Conservation (phyloP, 2,113 vertebrate species). For the Charina bottae region DNA sequence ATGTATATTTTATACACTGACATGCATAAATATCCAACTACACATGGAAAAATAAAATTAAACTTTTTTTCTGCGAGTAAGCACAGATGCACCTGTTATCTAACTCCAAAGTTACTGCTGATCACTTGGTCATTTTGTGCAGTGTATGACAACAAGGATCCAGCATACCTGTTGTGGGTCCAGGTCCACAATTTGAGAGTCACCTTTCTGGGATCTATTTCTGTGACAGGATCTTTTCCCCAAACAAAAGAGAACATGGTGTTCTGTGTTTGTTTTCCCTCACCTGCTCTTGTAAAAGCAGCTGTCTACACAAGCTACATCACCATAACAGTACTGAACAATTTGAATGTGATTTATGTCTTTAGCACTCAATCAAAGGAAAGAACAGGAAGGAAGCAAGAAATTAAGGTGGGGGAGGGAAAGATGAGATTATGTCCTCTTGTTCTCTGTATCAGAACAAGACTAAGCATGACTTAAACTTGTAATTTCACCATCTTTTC, state of each 20-base stretch:
- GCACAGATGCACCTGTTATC: background rate
- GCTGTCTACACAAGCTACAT: background rate
- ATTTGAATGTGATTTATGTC: constrained; percentile 26
- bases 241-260: background rate
- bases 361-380: constrained; percentile 1
- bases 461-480: constrained; percentile 3
- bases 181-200: background rate
- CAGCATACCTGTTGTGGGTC: background rate
- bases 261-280: constrained; percentile 4
- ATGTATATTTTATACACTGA: background rate
- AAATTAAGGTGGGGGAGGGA: background rate
- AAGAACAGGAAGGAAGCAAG: background rate
- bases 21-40: background rate
- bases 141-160: background rate
- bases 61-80: background rate
- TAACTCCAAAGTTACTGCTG: background rate
- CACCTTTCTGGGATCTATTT: background rate
- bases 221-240: background rate
- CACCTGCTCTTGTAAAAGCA: background rate
- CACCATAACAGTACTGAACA: background rate
- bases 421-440: background rate
- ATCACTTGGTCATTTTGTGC: background rate
- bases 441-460: background rate
- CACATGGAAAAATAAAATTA: background rate
- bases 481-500: constrained; percentile 34